phyloP scores from a whole-genome alignment of 2,797 vertebrate genomes.

The Acanthis flammea region DNA sequence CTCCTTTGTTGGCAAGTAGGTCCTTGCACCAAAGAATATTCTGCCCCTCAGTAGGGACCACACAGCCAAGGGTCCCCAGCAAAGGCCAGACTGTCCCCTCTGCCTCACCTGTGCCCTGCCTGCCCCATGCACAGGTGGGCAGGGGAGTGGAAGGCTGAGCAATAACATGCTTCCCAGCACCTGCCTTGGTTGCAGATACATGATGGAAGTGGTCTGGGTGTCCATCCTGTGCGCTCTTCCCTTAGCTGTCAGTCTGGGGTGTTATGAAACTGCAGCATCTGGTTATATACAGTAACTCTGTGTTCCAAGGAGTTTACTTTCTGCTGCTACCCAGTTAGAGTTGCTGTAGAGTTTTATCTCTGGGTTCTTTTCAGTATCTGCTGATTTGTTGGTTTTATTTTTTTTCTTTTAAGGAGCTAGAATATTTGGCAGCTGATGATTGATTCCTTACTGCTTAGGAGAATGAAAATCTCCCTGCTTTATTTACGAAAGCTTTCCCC shows the following conservation, averaged over 20 bases:
- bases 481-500: neutral
- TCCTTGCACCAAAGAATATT: neutral
- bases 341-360: neutral
- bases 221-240: neutral
- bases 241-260: neutral
- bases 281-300: neutral
- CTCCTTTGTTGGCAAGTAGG: neutral
- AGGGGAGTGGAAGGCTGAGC: neutral
- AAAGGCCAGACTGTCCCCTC: neutral
- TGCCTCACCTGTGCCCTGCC: neutral
- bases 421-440: neutral
- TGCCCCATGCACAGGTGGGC: rapidly evolving
- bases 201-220: neutral
- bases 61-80: neutral
- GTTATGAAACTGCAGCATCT: neutral
- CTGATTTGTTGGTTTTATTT: neutral
- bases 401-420: neutral
- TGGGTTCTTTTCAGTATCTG: neutral
- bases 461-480: neutral
- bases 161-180: rapidly evolving
- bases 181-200: rapidly evolving
- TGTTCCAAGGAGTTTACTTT: neutral
- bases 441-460: neutral
- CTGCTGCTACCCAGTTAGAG: neutral
- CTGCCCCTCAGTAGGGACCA: neutral